Conservation (phyloP, 2,888 invertebrate genomes). For the Ctenicera cuprea region DNA sequence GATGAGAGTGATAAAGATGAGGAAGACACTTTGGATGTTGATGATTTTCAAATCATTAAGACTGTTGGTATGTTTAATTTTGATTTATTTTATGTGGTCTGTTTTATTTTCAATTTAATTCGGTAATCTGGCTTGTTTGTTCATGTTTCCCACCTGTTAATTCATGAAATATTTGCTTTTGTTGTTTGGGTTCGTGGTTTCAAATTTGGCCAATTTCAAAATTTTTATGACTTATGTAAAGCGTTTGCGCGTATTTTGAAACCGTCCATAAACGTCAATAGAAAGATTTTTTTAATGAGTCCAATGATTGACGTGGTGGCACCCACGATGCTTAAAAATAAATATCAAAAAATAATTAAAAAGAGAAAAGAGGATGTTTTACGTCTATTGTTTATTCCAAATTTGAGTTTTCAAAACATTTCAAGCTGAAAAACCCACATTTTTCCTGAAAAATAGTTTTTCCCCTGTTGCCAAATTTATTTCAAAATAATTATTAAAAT, state of each 20-base stretch:
- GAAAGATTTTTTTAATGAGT: conserved; percentile 12
- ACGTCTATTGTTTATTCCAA: background rate
- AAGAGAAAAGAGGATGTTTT: background rate
- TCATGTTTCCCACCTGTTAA: conserved; percentile 7
- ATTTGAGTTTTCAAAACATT: background rate
- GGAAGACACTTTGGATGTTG: conserved; percentile 81
- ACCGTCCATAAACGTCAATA: conserved; percentile 2
- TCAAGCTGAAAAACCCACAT: no score
- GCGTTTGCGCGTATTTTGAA: background rate
- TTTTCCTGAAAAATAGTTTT: no score
- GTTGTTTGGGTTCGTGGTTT: no score
- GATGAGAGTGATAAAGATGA: conserved; percentile 74
- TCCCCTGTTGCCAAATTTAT: no score
- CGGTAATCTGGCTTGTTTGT: no score
- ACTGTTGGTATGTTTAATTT: conserved; percentile 85
- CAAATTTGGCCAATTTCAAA: no score
- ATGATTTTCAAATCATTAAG: conserved; percentile 90
- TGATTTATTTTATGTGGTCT: background rate
- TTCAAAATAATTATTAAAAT: no score
- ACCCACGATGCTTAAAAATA: conserved; percentile 21
- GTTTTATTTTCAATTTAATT: background rate
- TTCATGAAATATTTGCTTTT: no score
- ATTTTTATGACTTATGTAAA: no score
- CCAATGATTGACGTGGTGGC: conserved; percentile 26
- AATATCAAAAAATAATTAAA: conserved; percentile 18